Conservation (phyloP, 2,797 vertebrate species). For the Myotis myotis region DNA sequence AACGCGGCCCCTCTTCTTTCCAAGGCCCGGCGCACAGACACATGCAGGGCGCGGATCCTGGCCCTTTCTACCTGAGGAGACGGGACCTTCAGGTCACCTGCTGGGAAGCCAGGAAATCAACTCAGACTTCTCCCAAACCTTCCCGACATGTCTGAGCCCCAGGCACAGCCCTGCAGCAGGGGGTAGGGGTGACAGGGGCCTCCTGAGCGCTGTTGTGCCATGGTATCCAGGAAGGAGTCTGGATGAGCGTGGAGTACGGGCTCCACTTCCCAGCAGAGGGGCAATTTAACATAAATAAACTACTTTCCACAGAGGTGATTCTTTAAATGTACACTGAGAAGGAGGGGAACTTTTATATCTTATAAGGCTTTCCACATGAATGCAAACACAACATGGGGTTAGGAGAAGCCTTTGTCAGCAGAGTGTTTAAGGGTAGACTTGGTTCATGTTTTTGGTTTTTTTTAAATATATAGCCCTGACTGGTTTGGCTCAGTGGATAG, state of each 20-base stretch:
- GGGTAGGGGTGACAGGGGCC: not conserved
- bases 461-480: no score
- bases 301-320: not conserved
- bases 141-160: not conserved
- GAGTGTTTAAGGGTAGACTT: not conserved
- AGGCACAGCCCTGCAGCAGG: not conserved
- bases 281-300: not conserved
- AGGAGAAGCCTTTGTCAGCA: not conserved
- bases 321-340: not conserved
- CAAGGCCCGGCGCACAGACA: accelerated
- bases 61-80: not conserved
- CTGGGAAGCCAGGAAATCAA: not conserved
- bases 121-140: not conserved
- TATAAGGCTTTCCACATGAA: not conserved
- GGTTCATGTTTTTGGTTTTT: no score
- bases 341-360: not conserved
- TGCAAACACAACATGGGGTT: accelerated
- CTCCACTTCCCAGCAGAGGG: not conserved
- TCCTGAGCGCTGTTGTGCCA: not conserved
- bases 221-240: not conserved
- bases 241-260: accelerated
- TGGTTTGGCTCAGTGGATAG: no score
- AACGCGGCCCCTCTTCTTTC: not conserved
- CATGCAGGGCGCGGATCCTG: not conserved
- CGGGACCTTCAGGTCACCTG: not conserved